Base-by-base conservation (phyloP, 2,888 invertebrate species). In the Chromoteleia sp. region DNA sequence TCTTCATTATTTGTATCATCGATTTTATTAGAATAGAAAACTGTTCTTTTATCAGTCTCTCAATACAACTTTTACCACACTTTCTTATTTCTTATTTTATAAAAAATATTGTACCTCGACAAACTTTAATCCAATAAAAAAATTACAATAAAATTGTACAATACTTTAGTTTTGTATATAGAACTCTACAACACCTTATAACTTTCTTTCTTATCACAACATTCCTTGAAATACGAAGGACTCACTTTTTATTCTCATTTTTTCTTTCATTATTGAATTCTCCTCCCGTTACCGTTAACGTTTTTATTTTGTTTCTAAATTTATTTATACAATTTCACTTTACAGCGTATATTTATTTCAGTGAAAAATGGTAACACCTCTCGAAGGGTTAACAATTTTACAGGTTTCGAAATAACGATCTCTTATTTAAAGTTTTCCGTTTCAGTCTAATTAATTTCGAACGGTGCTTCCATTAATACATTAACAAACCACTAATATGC, bases 61-160 rank as follows among this genome's bases (percentile, higher is more conserved):
- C 21, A 25, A 50, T 29, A 41, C 15, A 41, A 41, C 5, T 15
- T 41, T 10, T 15, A 41, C 39, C 4, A 41, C 39, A 41, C 39
- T 41, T 41, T 14, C 8, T 10, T 6, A 43, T 43, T 43, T 43
- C 43, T 6, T 15, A 43, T 43, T 43, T 43, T 14, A 43, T 43
- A 15, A 43, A 43, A 14, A 36, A n/a, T 10, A 36, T n/a, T 36
- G 10, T 36, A 36, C 36, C 36, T 14, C 41, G 36, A 10, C 36
- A 10, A 43, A 14, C 0, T 43, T 43, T 43, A 43, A 17, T 15
- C 14, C 12, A 43, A 43, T 43, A 43, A 43, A 43, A 43, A 17
- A 25, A 25, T 25, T 43, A 43, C 17, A 8, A 43, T 2, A n/a
- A 43, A 43, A 43, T 15, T 4, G 4, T 43, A 36, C 17, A 43